Evolutionary conservation across 2,888 invertebrate genomes (phyloP), one percentile per base, ranked within the genome.

Genomic region (Chrysolina haemoptera): DNA sequence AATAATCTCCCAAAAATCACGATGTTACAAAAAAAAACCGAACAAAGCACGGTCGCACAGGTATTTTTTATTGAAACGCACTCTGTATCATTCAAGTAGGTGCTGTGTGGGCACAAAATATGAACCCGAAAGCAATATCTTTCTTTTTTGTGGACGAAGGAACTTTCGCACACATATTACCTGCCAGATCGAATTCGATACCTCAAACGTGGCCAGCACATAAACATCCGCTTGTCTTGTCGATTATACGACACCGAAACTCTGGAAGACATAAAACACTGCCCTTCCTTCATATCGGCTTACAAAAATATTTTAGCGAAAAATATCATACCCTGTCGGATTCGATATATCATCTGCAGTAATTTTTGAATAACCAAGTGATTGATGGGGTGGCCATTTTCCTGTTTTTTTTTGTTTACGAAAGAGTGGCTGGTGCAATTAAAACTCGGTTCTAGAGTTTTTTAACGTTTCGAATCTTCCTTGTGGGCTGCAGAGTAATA

Each of bases 171-270:
- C 73, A 73, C 59, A 71, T 73, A 70, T 75, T 76, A 74, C 69
- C 75, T 75, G 71, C 68, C 62, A 70, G 62, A 69, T 76, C 74
- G 71, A 79, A 79, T 79, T 62, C 76, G 72, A 77, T 71, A 77
- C 78, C 72, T 65, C 50, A 76, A 76, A 70, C 74, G 70, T 70
- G 76, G 55, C 55, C 66, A 66, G 63, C 72, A 71, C 63, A 63
- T 72, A 72, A 74, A 74, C 76, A 76, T 76, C 76, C 76, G 76
- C 74, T 62, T 70, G 62, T 70, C 63, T 62, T 70, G 74, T 62
- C 70, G 65, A 72, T 68, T 72, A 76, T 70, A 65, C 64, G 74
- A 76, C 70, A 76, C 70, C 76, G 62, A 67, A 48, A 73, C 65
- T 62, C 64, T 41, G 64, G 70, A 71, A 67, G 74, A 72, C 71